Evolutionary conservation across 2,113 vertebrate species (phyloP), one percentile per base, ranked within the genome.

Genomic region (Illadopsis cleaveri): DNA sequence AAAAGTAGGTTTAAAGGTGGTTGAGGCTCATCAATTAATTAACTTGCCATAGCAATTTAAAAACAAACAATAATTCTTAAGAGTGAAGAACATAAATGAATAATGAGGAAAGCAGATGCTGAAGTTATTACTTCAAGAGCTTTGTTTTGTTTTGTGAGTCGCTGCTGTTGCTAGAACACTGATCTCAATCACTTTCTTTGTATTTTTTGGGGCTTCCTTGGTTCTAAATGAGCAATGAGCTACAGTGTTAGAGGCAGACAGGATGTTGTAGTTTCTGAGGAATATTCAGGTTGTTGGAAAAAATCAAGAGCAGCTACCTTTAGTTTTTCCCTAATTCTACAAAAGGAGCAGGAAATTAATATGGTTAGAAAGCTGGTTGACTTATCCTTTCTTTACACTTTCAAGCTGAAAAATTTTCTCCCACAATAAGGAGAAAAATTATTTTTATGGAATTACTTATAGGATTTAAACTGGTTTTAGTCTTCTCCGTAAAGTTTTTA

Each of bases 261-360:
- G 31, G 33, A 9, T 56, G 11, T 20, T 57, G 22, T 10, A n/a
- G 31, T 48, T n/a, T 48, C 44, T 79, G 5, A 30, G 47, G 42
- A 84, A 48, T 53, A 42, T 44, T 54, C 31, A 56, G 10, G 14
- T 22, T 19, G 8, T 27, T 45, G 16, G 27, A 31, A 37, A 31
- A 53, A 42, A 27, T 72, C 83, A 90, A 93, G 76, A 97, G 57
- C 88, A 45, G 12, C 80, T 88, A 82, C 64, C 82, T 81, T 94
- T 23, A 19, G 64, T 86, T 94, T 94, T 91, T 87, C 57, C 57
- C 62, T 61, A 78, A 37, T 83, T 80, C 88, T 84, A 51, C 42
- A 75, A 60, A 70, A 64, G 89, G 65, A 69, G 42, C 21, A 89
- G 62, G 16, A 61, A 83, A 88, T 91, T 31, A 82, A 19, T 82